Evolutionary conservation across 2,888 invertebrate species (phyloP).

Genomic region (Thymelicus acteon): DNA sequence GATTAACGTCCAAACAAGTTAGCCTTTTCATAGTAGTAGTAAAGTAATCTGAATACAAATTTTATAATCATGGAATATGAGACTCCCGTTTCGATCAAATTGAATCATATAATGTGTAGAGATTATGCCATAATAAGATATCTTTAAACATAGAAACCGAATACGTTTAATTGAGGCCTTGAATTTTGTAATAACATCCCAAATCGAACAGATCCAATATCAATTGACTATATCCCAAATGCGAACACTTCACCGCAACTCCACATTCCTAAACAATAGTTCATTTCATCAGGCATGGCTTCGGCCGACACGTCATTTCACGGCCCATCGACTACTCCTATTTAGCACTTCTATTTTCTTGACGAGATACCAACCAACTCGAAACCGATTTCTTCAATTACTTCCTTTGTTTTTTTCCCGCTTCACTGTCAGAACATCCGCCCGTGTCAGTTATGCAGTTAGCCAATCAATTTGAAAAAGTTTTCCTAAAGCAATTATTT

Average conservation of each 20-base stretch:
- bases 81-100: conserved; percentile 25
- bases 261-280: conserved; percentile 68
- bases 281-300: conserved; percentile 65
- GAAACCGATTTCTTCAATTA: conserved; percentile 55
- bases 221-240: conserved; percentile 40
- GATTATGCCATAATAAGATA: conserved; percentile 1
- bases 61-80: conserved; percentile 23
- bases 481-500: background rate
- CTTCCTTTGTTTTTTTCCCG: conserved; percentile 47
- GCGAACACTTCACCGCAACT: conserved; percentile 47
- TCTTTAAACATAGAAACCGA: background rate
- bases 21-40: conserved; percentile 21
- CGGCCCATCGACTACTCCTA: conserved; percentile 66
- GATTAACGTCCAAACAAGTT: conserved; percentile 34
- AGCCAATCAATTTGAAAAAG: background rate
- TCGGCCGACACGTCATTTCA: conserved; percentile 65
- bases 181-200: conserved; percentile 41
- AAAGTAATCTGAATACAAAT: conserved; percentile 30
- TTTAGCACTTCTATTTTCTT: conserved; percentile 74
- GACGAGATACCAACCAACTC: conserved; percentile 49
- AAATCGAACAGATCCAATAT: conserved; percentile 53
- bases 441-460: conserved; percentile 11
- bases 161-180: conserved; percentile 43
- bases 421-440: conserved; percentile 31
- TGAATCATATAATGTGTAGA: conserved; percentile 5